Base-by-base conservation (phyloP, 30 jellyfish, hydroid and myxozoan species). In the Pseudorhiza aurosa region DNA sequence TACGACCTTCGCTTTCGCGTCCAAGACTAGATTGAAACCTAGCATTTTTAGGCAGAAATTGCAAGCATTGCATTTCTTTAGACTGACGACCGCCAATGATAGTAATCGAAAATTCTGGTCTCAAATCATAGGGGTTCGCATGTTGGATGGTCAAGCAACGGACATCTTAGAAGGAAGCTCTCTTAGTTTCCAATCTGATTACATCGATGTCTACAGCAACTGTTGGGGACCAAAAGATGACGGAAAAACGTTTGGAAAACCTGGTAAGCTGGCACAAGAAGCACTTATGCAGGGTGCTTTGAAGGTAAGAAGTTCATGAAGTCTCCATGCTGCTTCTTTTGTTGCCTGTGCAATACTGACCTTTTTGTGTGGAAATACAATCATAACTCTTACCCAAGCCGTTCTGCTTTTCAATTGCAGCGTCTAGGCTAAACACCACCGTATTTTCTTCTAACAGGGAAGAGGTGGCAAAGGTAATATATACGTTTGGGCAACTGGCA, bases 191-290 rank as follows among this genome's bases (percentile, higher is more conserved):
- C 97, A 88, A 59, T 87, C 97, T 0, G 96, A 88, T 53, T 94
- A 94, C 68, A 94, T 94, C 58, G 99, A 94, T 46, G 87, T 94
- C 85, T 94, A 94, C 75, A 88, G 97, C 82, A 94, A 94, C 57
- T 94, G 99, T 53, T 94, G 99, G 99, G 99, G 99, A 33, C 99
- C 99, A 40, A 94, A 94, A 60, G 99, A 94, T 75, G 99, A 94
- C 46, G 99, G 99, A 4, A 94, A 94, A 68, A 94, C 99, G 1
- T 94, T 94, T 67, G 99, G 99, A 31, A 94, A 94, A 39, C 99
- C 99, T 36, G 99, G 99, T 12, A 78, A 84, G 47, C 85, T 94
- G 17, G 99, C 99, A 36, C 97, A 88, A 63, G 97, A 94, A 68
- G 99, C 99, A 14, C 58, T 94, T 19, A 94, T 87, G 97, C 95